Base-by-base conservation (phyloP, 2,888 invertebrate genomes). In the Drosophila colorata region DNA sequence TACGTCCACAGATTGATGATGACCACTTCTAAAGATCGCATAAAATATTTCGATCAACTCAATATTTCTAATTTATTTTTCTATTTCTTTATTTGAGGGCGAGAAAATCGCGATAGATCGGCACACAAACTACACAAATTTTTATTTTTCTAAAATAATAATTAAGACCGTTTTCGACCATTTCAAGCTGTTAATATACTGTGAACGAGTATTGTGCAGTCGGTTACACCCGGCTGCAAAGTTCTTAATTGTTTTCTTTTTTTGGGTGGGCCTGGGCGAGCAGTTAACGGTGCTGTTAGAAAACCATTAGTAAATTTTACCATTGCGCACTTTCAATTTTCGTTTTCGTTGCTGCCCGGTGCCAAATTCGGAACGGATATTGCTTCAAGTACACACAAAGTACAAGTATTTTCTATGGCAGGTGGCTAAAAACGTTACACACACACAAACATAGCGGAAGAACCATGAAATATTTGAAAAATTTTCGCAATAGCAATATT, bases 281-380 rank as follows among this genome's bases (percentile, higher is more conserved):
- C 40, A 47, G 61, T 47, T 66, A 70, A 63, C 59, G 67, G 57
- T 43, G 18, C 43, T 48, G 51, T 68, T 48, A 37, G 56, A 66
- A 60, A 64, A 23, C 53, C 80, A 86, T 82, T 88, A 77, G 71
- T 68, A 55, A 76, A 76, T 69, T 79, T 68, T 86, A 77, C 52
- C 67, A 75, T 61, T 35, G 66, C 59, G 57, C 69, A 84, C 75
- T 74, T 69, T 87, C 52, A 69, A 67, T 82, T 87, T 71, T 18
- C 40, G 44, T 69, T 73, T 58, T 52, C 60, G 41, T 64, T 48
- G 47, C 47, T 33, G 46, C 33, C n/a, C 38, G 28, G 8, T 33
- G 49, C 18, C 20, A 44, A 64, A 82, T 73, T 76, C 49, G 73
- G 80, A 83, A 66, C 86, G 82, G 88, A 87, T 85, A 85, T 78